Percentiles rank a stretch among this genome's conserved stretches.
Evolutionary conservation across 1,140 invertebrate genomes (phyloP).

Genomic region (Heliconius congener): DNA sequence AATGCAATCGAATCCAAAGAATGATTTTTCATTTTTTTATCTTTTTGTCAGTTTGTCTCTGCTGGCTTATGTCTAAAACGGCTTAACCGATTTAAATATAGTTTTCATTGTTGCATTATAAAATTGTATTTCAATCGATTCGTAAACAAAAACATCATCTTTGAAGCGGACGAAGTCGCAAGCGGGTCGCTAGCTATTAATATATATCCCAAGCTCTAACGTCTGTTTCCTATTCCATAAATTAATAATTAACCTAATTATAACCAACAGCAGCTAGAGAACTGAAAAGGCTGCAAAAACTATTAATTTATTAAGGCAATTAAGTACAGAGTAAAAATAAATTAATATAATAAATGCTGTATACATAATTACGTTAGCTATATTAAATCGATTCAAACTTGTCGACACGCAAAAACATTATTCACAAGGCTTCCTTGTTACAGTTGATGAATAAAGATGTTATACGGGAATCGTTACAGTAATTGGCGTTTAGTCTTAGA

Average conservation of each 20-base stretch:
- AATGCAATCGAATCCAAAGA: too few species aligned
- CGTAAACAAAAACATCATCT: too few species aligned
- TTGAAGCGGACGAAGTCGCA: too few species aligned
- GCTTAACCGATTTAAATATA: too few species aligned
- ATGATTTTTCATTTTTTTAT: too few species aligned
- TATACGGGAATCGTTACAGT: slow-evolving; percentile 14
- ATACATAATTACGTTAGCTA: not conserved
- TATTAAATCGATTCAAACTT: not conserved
- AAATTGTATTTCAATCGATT: too few species aligned
- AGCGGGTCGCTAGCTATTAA: too few species aligned
- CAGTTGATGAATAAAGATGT: slow-evolving; percentile 24
- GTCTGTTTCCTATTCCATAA: not conserved
- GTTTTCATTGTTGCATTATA: too few species aligned
- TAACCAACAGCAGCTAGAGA: not conserved
- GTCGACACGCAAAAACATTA: slow-evolving; percentile 25
- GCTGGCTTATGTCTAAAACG: too few species aligned
- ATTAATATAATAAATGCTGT: not conserved
- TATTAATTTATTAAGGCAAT: not conserved
- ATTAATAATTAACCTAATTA: slow-evolving; percentile 9
- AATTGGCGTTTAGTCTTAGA: slow-evolving; percentile 8
- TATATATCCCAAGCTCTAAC: too few species aligned
- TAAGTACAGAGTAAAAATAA: not conserved
- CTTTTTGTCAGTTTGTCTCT: too few species aligned
- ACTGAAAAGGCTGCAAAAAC: not conserved
- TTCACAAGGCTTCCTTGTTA: slow-evolving; percentile 16